Base-by-base conservation (phyloP, 2,113 vertebrate genomes). In the Baryphthengus martii region DNA sequence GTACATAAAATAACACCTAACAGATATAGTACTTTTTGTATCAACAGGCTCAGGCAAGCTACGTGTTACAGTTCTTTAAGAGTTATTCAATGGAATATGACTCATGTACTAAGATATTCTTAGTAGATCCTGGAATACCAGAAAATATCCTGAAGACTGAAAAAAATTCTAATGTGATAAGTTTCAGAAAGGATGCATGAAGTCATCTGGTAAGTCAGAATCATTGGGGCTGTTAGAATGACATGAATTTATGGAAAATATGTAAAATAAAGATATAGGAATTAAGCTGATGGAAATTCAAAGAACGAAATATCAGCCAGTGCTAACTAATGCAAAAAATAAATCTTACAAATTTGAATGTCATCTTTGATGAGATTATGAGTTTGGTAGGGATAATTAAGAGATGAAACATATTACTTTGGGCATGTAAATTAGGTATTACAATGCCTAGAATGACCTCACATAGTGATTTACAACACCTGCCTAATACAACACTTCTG, bases 261-360 rank as follows among this genome's bases (percentile, higher is more conserved):
- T 12, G 23, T 68, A n/a, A 62, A 88, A 83, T 25, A 52, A 88
- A 80, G 2, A 63, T 84, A 90, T 19, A 59, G 17, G 50, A 89
- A 86, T 90, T 86, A 89, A 67, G 47, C 26, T n/a, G 39, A 78
- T 81, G 26, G 40, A 89, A 89, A 93, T 91, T 59, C 33, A 89
- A 89, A 87, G 44, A 84, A 88, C 71, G 31, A 80, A 93, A 62
- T 88, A 90, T 44, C 68, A 94, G 5, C 20, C 63, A 86, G 59
- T 12, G 44, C 4, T 84, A 95, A 90, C 74, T 92, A 70, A 89
- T 83, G 45, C 50, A 71, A 93, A 92, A 92, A 86, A 88, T 18
- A 77, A 47, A 7, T 92, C 88, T 66, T 63, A 55, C 20, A 71
- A 79, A 84, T 92, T 63, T 81, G n/a, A 95, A 87, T 78, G 44